phyloP scores from a whole-genome alignment of 2,888 invertebrate species.

The Nomada ruficornis region DNA sequence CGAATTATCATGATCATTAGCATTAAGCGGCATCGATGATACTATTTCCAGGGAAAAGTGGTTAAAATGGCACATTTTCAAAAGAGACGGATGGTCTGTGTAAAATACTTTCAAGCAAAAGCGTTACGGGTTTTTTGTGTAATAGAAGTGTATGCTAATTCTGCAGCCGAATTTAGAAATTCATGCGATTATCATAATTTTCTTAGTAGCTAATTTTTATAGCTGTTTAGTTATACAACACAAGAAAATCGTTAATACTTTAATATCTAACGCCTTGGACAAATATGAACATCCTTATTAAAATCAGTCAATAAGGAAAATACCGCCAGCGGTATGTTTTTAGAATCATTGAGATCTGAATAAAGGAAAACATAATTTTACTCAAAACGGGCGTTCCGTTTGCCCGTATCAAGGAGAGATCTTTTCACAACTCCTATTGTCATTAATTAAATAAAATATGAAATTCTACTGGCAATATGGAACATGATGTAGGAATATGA shows the following conservation, averaged over 20 bases:
- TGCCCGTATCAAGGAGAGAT: too few relatives aligned
- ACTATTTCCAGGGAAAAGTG: background rate
- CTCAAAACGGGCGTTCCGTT: too few relatives aligned
- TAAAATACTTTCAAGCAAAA: background rate
- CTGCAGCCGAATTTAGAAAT: background rate
- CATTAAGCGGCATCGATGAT: background rate
- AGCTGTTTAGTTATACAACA: background rate
- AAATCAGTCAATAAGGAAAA: too few relatives aligned
- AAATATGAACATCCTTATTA: too few relatives aligned
- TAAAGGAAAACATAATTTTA: too few relatives aligned
- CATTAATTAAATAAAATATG: too few relatives aligned
- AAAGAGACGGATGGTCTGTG: background rate
- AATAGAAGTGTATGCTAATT: background rate
- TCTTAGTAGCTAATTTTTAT: background rate
- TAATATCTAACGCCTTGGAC: background rate
- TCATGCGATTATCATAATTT: constrained; percentile 1
- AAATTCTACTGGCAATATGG: too few relatives aligned
- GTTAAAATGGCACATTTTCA: background rate
- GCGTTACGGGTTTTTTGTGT: background rate
- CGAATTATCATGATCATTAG: background rate
- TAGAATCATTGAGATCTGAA: too few relatives aligned
- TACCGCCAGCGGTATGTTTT: too few relatives aligned
- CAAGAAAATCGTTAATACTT: background rate
- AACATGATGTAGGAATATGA: too few relatives aligned
- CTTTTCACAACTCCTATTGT: too few relatives aligned